A percentile compares a stretch with the other conserved stretches of the same genome.
Evolutionary conservation across 2,888 invertebrate genomes (phyloP).

Genomic region (Bibio marci): DNA sequence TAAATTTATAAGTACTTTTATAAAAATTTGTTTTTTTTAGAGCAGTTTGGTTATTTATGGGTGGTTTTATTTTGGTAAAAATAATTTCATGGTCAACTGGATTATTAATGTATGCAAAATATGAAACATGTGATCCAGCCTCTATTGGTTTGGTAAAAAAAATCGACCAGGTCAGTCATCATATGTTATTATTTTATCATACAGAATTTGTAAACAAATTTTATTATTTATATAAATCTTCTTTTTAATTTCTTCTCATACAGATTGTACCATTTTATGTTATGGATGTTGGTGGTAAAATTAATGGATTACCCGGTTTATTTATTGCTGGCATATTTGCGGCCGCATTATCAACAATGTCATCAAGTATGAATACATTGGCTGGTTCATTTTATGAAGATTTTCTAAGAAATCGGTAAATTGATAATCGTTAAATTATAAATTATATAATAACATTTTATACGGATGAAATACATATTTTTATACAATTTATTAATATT

Average conservation of each 20-base stretch:
- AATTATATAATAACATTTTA: no score
- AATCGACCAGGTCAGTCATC: slow-evolving; percentile 40
- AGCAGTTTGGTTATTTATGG: no score
- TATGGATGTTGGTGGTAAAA: slow-evolving; percentile 43
- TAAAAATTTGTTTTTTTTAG: no score
- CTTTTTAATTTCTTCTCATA: no score
- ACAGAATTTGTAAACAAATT: no score
- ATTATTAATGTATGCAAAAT: slow-evolving; percentile 42
- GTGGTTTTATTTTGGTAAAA: slow-evolving; percentile 31
- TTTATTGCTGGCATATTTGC: slow-evolving; percentile 60
- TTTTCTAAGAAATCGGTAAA: slow-evolving; percentile 32
- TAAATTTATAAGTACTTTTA: no score
- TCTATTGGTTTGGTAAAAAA: slow-evolving; percentile 36
- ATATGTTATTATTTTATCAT: no score
- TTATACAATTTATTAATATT: no score
- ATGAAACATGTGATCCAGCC: slow-evolving; percentile 46
- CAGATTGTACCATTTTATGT: slow-evolving; percentile 56
- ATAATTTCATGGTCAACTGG: slow-evolving; percentile 39
- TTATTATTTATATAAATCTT: no score
- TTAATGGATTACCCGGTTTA: slow-evolving; percentile 55
- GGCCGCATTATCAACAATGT: slow-evolving; percentile 50
- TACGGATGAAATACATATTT: no score
- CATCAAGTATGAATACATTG: slow-evolving; percentile 41
- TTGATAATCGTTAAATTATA: no score
- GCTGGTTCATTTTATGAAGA: slow-evolving; percentile 49